Base-by-base conservation (phyloP, 2,797 vertebrate genomes). In the Carcharodon carcharias region DNA sequence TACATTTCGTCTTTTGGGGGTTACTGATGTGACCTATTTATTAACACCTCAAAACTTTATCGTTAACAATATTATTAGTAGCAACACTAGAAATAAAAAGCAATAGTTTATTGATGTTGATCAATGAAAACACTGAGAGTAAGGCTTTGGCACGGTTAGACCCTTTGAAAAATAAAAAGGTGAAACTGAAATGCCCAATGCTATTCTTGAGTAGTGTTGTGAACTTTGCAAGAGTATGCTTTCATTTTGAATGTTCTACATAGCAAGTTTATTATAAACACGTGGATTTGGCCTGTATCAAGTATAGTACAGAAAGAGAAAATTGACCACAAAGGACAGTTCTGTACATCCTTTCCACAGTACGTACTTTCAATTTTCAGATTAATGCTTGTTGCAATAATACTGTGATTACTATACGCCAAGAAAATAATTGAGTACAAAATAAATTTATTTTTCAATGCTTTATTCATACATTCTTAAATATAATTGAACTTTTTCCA, bases 391-490 rank as follows among this genome's bases (percentile, higher is more conserved):
- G 45, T 28, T 35, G 65, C 67, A 95, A 14, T 95, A 56, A 14
- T 12, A 73, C n/a, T n/a, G 45, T 50, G 26, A 65, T 73, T 45
- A 54, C 50, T 50, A 77, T 73, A 18, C 58, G 28, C 50, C 73
- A 77, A 73, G 92, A 65, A 94, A 67, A 45, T 8, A 56, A 95
- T 77, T 9, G 61, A 95, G 50, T 35, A 95, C 91, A 93, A 93
- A 95, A 77, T 77, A n/a, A 54, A 95, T 77, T 45, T 77, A 96
- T 96, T 98, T 98, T 97, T 97, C 98, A 97, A 97, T 97, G 97
- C 97, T 99, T 99, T 99, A 99, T 99, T 98, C 98, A 97, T 96
- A 96, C 97, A 97, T 97, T 98, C 98, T 99, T 99, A 99, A 99
- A 99, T 99, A 99, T 97, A 97, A 97, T 98, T 96, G 97, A 99